These are phyloP conservation scores for Enteromius unitaeniatus DNA, from an alignment of 2,797 vertebrate species.

Conservation along the genomic window DNA sequence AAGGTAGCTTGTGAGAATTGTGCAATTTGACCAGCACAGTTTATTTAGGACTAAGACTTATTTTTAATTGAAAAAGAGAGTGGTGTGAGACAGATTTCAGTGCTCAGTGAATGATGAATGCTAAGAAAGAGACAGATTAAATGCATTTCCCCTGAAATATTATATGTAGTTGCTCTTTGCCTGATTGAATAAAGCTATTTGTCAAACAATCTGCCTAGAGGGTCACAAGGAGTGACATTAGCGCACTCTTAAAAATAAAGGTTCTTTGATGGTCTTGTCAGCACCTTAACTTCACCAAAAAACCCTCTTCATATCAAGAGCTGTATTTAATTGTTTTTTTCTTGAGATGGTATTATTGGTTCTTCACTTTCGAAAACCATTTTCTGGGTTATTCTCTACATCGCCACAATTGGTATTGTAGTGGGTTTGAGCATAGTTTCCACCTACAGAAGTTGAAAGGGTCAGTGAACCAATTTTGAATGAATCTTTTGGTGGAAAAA, in stretches of 20 bases:
- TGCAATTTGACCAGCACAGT: conserved; percentile 12
- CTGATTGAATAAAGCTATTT: not conserved
- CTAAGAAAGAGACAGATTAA: not conserved
- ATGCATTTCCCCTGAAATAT: not conserved
- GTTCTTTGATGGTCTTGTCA: not conserved
- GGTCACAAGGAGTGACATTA: not conserved
- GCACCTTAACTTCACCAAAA: not conserved
- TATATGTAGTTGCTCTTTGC: not conserved
- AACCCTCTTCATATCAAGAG: not conserved
- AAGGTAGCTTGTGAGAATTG: not conserved
- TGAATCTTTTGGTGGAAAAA: not conserved
- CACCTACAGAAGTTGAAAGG: not conserved
- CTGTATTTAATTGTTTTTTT: not conserved
- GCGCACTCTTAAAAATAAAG: not conserved
- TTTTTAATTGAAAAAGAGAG: not conserved
- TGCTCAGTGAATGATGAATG: not conserved
- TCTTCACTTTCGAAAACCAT: not conserved
- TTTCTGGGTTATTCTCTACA: not conserved
- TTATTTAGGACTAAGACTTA: not conserved
- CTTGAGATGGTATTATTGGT: not conserved
- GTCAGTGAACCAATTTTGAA: not conserved
- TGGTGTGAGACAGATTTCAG: not conserved
- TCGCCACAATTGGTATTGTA: not conserved
- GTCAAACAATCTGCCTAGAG: not conserved
- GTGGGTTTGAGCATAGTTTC: not conserved